Base-by-base conservation (phyloP, 2,888 invertebrate species). In the Hirtodrosophila duncani region DNA sequence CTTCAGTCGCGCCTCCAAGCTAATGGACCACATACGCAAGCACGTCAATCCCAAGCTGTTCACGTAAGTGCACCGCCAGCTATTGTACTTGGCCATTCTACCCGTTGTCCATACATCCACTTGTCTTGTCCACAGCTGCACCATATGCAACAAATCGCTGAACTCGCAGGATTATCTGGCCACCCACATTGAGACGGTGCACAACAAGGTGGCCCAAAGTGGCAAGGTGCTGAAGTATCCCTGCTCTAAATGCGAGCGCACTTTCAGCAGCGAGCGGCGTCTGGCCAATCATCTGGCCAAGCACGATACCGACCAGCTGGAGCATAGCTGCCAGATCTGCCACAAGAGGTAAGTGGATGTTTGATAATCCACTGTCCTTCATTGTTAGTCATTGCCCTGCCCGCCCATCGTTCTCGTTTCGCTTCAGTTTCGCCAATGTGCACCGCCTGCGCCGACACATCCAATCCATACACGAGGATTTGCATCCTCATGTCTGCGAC, bases 11-110 rank as follows among this genome's bases (percentile, higher is more conserved):
- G 78, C 79, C 10, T 66, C 67, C 38, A 69, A 74, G 21, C 69
- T 84, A 0, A 80, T 70, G 53, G 82, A 84, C 17, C 83, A 84
- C 57, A 67, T 83, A 26, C 71, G 83, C 45, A 82, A 78, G 58
- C 83, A 84, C 48, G 67, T 81, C 31, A 77, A 84, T 62, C 84
- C 84, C 13, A 80, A 77, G 33, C 67, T 74, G 33, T 84, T 83
- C 20, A 82, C 81, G 83, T 84, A 56, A 58, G 66, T 63, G 11
- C 10, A 3, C n/a, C n/a, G n/a, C n/a, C n/a, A n/a, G n/a, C 3
- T 8, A 3, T 8, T 6, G 2, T n/a, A 18, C n/a, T n/a, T n/a
- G n/a, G n/a, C n/a, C n/a, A n/a, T n/a, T n/a, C n/a, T n/a, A n/a
- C n/a, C n/a, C n/a, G n/a, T n/a, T n/a, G n/a, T n/a, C n/a, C n/a